Conservation (phyloP, 2,797 vertebrate genomes). For the Mallotus villosus region DNA sequence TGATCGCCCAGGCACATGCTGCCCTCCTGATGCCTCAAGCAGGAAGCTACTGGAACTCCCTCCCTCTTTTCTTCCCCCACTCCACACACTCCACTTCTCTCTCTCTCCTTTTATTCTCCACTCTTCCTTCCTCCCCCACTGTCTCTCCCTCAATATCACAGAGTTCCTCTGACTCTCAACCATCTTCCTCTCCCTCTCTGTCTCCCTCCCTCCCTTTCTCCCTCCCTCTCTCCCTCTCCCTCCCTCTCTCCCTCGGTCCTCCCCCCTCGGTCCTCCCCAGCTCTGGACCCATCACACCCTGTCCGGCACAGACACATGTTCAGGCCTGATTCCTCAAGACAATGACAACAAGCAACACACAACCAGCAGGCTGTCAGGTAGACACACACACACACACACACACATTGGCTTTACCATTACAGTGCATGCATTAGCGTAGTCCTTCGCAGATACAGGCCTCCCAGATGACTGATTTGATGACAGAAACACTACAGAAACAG, state of each 20-base stretch:
- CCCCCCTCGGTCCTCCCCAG: no score
- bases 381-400: slow-evolving; percentile 16
- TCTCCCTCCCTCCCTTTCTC: neutral
- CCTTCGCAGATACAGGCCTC: no score
- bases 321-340: neutral
- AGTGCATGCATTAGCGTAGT: neutral
- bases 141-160: no score
- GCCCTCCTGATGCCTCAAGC: slow-evolving; percentile 25
- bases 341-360: slow-evolving; percentile 8
- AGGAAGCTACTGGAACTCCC: neutral
- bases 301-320: no score
- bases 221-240: neutral
- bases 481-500: no score
- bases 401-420: neutral
- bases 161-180: neutral
- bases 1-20: slow-evolving; percentile 33
- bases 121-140: no score
- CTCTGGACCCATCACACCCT: neutral
- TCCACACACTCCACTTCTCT: no score
- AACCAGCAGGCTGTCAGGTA: neutral
- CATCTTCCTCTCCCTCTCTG: neutral
- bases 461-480: no score
- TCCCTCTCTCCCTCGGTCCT: no score
- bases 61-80: no score
- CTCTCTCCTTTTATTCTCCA: no score